A percentile compares a stretch with the other conserved stretches of the same genome.
Evolutionary conservation across 2,888 invertebrate genomes (phyloP).

Genomic region (Spisula solida): DNA sequence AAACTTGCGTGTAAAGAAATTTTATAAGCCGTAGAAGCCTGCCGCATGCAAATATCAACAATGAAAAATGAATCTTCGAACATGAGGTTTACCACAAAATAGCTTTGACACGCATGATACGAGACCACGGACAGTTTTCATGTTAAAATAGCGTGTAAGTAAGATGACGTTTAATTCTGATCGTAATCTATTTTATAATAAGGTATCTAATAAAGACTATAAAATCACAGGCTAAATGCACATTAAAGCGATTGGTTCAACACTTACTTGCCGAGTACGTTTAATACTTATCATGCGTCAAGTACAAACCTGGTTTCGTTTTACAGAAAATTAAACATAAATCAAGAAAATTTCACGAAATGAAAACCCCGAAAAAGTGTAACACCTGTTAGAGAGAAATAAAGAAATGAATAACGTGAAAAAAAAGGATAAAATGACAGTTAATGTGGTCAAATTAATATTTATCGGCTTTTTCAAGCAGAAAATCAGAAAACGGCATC

Average conservation of each 20-base stretch:
- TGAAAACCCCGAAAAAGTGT: not conserved
- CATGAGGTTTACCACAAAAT: slow-evolving; percentile 30
- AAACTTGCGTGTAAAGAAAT: slow-evolving; percentile 35
- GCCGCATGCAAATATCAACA: slow-evolving; percentile 36
- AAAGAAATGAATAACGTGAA: not conserved
- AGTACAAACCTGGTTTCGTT: slow-evolving; percentile 20
- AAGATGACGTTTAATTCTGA: slow-evolving; percentile 36
- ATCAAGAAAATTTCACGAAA: slow-evolving; percentile 2
- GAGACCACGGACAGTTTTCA: slow-evolving; percentile 22
- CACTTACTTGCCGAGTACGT: slow-evolving; percentile 4
- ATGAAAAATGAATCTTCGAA: slow-evolving; percentile 36
- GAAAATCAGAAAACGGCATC: not conserved
- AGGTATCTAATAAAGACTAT: slow-evolving; percentile 34
- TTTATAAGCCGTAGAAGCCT: slow-evolving; percentile 26
- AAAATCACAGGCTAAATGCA: slow-evolving; percentile 35
- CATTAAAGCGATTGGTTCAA: slow-evolving; percentile 7
- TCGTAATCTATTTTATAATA: slow-evolving; percentile 47
- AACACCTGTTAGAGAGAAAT: not conserved
- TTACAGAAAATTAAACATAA: slow-evolving; percentile 5
- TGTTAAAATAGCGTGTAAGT: slow-evolving; percentile 46
- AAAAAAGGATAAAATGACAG: not conserved
- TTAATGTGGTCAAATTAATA: not conserved
- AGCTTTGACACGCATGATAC: slow-evolving; percentile 35
- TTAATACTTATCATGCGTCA: slow-evolving; percentile 30
- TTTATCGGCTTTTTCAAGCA: not conserved